These are phyloP conservation scores for Nesoenas mayeri DNA, from an alignment of 2,113 vertebrate species.

Conservation along the genomic window DNA sequence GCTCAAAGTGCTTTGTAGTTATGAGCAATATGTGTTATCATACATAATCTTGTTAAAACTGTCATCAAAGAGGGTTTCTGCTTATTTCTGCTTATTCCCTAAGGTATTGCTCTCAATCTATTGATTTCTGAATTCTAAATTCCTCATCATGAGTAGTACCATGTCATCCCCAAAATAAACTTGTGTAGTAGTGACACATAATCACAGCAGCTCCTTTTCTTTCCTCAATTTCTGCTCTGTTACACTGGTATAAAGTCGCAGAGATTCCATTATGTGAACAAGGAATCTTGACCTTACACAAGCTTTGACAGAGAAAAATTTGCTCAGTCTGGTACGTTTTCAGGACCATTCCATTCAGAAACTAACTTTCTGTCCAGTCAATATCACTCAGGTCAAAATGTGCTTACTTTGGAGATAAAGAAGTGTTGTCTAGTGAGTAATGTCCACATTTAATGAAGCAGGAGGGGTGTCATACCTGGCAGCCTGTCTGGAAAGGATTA, in stretches of 20 bases:
- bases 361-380: not conserved
- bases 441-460: not conserved
- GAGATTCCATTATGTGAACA: not conserved
- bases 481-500: not conserved
- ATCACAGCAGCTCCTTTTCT: not conserved
- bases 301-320: not conserved
- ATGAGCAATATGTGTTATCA: not conserved
- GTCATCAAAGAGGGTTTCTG: not conserved
- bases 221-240: not conserved
- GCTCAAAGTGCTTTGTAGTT: not conserved
- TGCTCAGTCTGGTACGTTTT: not conserved
- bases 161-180: not conserved
- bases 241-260: not conserved
- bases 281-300: not conserved
- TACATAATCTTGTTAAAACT: not conserved
- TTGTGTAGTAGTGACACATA: not conserved
- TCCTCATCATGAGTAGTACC: not conserved
- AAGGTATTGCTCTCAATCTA: not conserved
- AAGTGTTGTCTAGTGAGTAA: not conserved
- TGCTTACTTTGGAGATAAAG: not conserved
- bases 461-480: not conserved
- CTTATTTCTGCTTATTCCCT: not conserved
- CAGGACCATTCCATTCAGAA: not conserved
- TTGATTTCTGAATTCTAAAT: not conserved
- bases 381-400: not conserved